Base-by-base conservation (phyloP, 2,113 vertebrate genomes). In the Nannospalax galili region DNA sequence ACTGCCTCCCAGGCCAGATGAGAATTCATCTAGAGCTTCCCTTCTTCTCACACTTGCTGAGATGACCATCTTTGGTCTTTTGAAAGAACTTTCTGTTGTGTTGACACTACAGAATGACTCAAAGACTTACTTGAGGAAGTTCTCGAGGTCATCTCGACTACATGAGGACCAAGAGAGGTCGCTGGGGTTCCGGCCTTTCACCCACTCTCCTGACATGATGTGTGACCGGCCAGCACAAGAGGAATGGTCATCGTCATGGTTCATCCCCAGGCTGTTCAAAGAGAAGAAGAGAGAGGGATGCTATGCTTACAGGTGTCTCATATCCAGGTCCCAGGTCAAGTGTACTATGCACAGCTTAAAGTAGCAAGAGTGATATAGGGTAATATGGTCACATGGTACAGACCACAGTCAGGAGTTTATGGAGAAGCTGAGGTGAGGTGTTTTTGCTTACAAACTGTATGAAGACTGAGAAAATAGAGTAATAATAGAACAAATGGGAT, bases 161-260 rank as follows among this genome's bases (percentile, higher is more conserved):
- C 99, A 99, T 72, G 99, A 98, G 35, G 99, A 99, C 99, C 99
- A 99, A 69, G 99, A 99, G 17, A 99, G 99, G 97, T 99, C 99
- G 30, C 99, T 99, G 97, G 99, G 99, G 96, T 99, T 99, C 80
- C 99, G 98, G 75, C 99, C 99, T 96, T 99, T 99, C 95, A 99
- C 99, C 99, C 99, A 99, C 92, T 99, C 99, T 94, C 99, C 99
- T 1, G 99, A 99, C 99, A 99, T 99, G 96, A 99, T 99, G 97
- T 99, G 99, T 62, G 99, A 99, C 94, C 99, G 98, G 40, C 99
- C 99, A 0, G 98, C 98, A 64, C 99, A 99, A 73, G 99, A 98
- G 1, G 98, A 96, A 56, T 99, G 99, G 88, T 99, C 99, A 0
- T 99, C 99, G 1, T 99, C 99, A 0, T 99, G 99, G 97, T 99